Percentiles rank a stretch among this genome's conserved stretches.
phyloP scores from a whole-genome alignment of 2,113 vertebrate species.

The Calyptomena viridis region DNA sequence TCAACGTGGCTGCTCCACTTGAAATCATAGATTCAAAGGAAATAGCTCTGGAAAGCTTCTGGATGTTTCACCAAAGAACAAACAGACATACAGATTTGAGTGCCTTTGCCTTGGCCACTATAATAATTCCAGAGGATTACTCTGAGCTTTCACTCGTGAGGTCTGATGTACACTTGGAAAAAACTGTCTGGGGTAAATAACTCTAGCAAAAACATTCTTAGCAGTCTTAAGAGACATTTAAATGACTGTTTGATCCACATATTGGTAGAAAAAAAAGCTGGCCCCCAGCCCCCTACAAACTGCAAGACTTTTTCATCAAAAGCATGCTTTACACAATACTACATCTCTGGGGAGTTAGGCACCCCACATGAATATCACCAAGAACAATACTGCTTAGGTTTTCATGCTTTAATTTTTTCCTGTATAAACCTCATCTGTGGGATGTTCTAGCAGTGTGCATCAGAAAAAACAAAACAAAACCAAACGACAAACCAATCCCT shows the following conservation, averaged over 20 bases:
- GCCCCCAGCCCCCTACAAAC: not conserved
- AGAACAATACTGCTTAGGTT: not conserved
- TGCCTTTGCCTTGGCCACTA: not conserved
- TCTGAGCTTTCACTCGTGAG: not conserved
- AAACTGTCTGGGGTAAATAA: not conserved
- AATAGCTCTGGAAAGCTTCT: not conserved
- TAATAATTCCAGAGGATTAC: not conserved
- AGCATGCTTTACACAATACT: not conserved
- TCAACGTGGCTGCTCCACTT: not conserved
- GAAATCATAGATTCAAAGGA: not conserved
- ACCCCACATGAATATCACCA: not conserved
- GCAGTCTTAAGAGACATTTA: not conserved
- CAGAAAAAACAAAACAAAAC: not conserved
- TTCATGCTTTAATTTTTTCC: not conserved
- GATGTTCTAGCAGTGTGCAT: not conserved
- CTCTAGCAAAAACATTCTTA: not conserved
- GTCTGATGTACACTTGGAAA: not conserved
- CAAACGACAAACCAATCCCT: not conserved
- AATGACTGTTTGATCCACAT: not conserved
- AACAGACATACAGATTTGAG: not conserved
- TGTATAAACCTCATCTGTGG: not conserved
- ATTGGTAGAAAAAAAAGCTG: not conserved
- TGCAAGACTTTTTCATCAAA: not conserved
- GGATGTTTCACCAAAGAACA: not conserved
- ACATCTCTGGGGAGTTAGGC: not conserved